These are phyloP conservation scores for Pomacea canaliculata DNA, from an alignment of 2,888 invertebrate genomes.

Conservation along the genomic window DNA sequence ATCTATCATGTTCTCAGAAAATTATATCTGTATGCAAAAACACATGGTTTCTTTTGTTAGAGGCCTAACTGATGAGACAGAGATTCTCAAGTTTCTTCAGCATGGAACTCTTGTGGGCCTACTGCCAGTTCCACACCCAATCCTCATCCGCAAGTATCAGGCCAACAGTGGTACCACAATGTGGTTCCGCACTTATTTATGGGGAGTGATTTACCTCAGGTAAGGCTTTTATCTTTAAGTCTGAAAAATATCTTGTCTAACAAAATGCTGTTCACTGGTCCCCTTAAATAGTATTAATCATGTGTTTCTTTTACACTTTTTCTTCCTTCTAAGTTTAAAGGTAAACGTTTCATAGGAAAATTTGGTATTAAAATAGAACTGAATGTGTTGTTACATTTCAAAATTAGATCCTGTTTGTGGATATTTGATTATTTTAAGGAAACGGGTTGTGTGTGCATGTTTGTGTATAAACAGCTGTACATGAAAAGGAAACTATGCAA, in stretches of 20 bases:
- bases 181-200: constrained; percentile 99
- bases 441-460: too few species aligned
- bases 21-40: too few species aligned
- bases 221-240: constrained; percentile 64
- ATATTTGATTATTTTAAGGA: too few species aligned
- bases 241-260: neutral
- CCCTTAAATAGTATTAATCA: neutral
- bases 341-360: too few species aligned
- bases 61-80: constrained; percentile 98
- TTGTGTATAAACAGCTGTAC: too few species aligned
- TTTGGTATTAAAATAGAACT: too few species aligned
- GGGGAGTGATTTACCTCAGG: constrained; percentile 99
- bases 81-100: constrained; percentile 98
- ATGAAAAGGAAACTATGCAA: too few species aligned
- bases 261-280: neutral
- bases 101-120: constrained; percentile 98
- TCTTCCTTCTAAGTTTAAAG: neutral
- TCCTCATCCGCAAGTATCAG: constrained; percentile 98
- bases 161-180: constrained; percentile 98
- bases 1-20: too few species aligned
- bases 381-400: too few species aligned
- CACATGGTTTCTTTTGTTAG: constrained; percentile 71
- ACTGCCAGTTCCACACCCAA: constrained; percentile 98
- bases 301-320: neutral
- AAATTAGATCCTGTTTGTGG: too few species aligned